Evolutionary conservation across 2,113 vertebrate species (phyloP), one percentile per base, ranked within the genome.

Genomic region (Carlito syrichta): DNA sequence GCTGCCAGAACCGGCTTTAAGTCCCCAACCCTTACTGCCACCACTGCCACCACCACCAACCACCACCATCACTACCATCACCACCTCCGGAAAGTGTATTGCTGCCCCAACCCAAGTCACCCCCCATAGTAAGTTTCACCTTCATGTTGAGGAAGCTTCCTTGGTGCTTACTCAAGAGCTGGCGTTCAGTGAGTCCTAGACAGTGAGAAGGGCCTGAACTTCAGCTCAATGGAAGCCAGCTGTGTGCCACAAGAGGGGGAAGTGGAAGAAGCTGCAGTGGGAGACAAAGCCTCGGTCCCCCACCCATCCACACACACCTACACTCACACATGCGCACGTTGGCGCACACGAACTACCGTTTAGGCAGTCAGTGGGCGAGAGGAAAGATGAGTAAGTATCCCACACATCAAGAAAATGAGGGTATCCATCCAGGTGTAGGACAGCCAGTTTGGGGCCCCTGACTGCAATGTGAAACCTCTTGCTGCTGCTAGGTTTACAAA

Each of bases 381-480:
- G 56, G 58, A 88, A 96, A 50, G 63, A 93, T 11, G 9, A 79
- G 19, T 54, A 56, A 94, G 17, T 63, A 82, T 60, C 66, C 91
- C 13, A 81, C 27, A 58, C 6, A 11, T 8, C 0, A 11, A 91
- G 89, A 94, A 32, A 23, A 78, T 89, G 74, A 89, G 30, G 45
- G 58, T 85, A 85, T 92, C 48, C 79, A 96, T 90, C 45, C 50
- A 74, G 56, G 52, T 40, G 22, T 3, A 91, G 50, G 30, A 93
- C 38, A 94, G 86, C 87, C 43, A 92, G 66, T 96, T 74, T 91
- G 86, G 60, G 91, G 91, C 94, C 97, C 93, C 96, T 97, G 97
- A 97, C 93, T 98, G 96, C 95, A 98, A 97, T 97, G 97, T 97
- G 97, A 98, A 98, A 97, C 86, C 85, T 96, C 89, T 94, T 97